Base-by-base conservation (phyloP, 2,888 invertebrate species). In the Andrena flavipes region DNA sequence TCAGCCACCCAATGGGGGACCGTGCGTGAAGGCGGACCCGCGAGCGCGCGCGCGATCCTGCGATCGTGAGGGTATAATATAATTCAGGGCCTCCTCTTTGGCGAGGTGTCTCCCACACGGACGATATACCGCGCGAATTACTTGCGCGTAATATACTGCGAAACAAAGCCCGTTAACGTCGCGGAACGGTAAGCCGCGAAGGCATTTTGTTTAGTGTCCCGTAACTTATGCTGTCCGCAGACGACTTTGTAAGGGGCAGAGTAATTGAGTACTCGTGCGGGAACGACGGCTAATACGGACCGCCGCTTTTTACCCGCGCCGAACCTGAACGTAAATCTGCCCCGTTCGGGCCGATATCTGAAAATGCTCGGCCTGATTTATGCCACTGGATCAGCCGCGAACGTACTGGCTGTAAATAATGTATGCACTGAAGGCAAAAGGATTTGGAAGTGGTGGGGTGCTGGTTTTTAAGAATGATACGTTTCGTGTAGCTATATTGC, bases 141-240 rank as follows among this genome's bases (percentile, higher is more conserved):
- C 82, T 82, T 76, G 64, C 82, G 60, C 72, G 65, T 82, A 82
- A 73, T 82, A 82, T 82, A 82, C 65, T 65, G 72, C 76, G 72
- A 82, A 82, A 82, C 76, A 82, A 82, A 82, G 76, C 67, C 76
- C 72, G 75, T 82, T 76, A 82, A 76, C 67, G 82, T 82, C 76
- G 67, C 64, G 82, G 71, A 76, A 76, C 82, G 60, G 74, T 76
- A 60, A 76, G 68, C 64, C 64, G 70, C 54, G 54, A 49, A 63
- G 62, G 80, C 76, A 82, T 76, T 76, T 82, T 73, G 65, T 76
- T 82, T 82, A 82, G 67, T 63, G 72, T 70, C 71, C 69, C 82
- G 82, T 82, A 81, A 82, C 82, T 82, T 71, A 75, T 68, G 56
- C 75, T 81, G 75, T 81, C 82, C 82, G 63, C 71, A 48, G 56